Evolutionary conservation across 2,113 vertebrate genomes (phyloP).

Genomic region (Stigmatopora nigra): DNA sequence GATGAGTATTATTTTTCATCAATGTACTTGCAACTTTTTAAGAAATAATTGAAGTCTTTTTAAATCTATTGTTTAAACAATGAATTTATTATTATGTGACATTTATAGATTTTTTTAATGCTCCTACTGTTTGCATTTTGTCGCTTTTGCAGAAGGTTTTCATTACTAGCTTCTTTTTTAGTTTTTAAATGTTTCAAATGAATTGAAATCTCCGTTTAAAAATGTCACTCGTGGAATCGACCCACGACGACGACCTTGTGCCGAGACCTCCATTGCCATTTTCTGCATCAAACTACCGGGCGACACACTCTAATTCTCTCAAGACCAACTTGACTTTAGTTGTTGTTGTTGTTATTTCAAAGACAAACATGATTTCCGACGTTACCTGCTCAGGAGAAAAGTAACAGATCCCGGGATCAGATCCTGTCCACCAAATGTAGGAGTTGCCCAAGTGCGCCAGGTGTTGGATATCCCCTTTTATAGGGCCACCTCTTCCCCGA

Average conservation of each 20-base stretch:
- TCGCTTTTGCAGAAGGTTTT: too few relatives aligned
- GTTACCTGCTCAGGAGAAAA: slow-evolving; percentile 74
- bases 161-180: too few relatives aligned
- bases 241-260: background rate
- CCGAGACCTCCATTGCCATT: background rate
- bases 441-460: slow-evolving; percentile 72
- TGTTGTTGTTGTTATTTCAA: background rate
- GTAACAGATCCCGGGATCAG: slow-evolving; percentile 77
- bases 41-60: too few relatives aligned
- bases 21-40: too few relatives aligned
- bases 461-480: slow-evolving; percentile 62
- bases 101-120: too few relatives aligned
- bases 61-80: too few relatives aligned
- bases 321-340: background rate
- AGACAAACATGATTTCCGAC: background rate
- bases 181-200: background rate
- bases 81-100: too few relatives aligned
- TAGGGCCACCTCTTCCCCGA: slow-evolving; percentile 54
- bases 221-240: background rate
- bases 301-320: background rate
- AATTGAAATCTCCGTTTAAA: background rate
- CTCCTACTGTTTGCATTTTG: too few relatives aligned
- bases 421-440: slow-evolving; percentile 73
- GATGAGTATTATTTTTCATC: too few relatives aligned
- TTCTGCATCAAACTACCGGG: background rate